Evolutionary conservation across 2,888 invertebrate genomes (phyloP).

Genomic region (Torymus tubicola): DNA sequence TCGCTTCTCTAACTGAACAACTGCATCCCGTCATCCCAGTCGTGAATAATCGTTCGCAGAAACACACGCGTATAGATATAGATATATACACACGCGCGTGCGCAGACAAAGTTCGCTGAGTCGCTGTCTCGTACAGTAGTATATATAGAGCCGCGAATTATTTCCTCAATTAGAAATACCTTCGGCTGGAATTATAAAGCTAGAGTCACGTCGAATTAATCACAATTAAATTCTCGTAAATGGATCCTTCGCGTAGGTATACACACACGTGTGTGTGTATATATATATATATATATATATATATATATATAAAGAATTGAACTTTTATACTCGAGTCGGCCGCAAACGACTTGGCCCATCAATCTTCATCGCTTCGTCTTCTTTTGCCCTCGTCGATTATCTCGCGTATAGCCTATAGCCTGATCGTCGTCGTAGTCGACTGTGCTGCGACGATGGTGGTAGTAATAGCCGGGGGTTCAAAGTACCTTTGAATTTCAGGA

Average conservation of each 20-base stretch:
- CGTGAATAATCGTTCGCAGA: constrained; percentile 39
- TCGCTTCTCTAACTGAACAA: not conserved
- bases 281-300: not conserved
- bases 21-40: constrained; percentile 46
- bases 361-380: constrained; percentile 42
- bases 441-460: too few relatives aligned
- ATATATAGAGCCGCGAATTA: constrained; percentile 32
- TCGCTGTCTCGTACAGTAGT: too few relatives aligned
- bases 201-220: constrained; percentile 25
- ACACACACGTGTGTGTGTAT: not conserved
- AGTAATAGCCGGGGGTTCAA: not conserved
- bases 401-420: constrained; percentile 33
- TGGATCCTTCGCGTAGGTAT: constrained; percentile 3
- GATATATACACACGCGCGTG: too few relatives aligned
- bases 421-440: not conserved
- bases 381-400: constrained; percentile 31
- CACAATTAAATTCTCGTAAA: constrained; percentile 43
- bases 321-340: constrained; percentile 30
- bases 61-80: too few relatives aligned
- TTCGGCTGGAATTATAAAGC: not conserved
- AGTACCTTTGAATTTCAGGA: constrained; percentile 40
- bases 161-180: constrained; percentile 47
- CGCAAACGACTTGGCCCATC: constrained; percentile 42
- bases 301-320: constrained; percentile 16
- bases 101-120: too few relatives aligned